Conservation (phyloP, 2,888 invertebrate genomes). For the Cybosia mesomella region DNA sequence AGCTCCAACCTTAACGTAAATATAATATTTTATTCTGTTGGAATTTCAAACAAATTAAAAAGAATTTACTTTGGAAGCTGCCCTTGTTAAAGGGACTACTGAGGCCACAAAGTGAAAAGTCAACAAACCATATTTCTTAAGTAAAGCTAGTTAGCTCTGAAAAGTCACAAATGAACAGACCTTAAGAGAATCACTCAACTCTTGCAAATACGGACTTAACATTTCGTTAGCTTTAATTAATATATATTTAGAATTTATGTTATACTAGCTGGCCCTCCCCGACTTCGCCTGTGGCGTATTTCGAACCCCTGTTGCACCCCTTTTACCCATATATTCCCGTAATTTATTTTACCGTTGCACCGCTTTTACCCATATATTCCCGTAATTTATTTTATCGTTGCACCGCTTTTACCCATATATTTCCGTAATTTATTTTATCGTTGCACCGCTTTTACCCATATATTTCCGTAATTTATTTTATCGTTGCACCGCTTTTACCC, state of each 20-base stretch:
- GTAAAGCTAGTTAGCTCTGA: constrained; percentile 4
- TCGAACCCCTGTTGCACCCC: no score
- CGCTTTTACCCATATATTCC: no score
- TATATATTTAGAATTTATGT: background rate
- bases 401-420: no score
- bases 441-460: no score
- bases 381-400: no score
- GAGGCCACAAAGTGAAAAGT: background rate
- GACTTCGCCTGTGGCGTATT: no score
- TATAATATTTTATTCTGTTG: background rate
- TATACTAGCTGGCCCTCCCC: no score
- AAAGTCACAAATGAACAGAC: background rate
- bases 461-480: no score
- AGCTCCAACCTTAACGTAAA: background rate
- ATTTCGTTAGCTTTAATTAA: background rate
- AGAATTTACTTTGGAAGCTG: background rate
- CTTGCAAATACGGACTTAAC: background rate
- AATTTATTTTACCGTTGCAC: no score
- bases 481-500: no score
- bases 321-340: no score
- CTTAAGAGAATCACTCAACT: background rate
- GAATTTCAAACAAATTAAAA: background rate
- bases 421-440: no score
- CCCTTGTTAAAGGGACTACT: background rate
- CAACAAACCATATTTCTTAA: background rate